Percentiles rank a stretch among this genome's conserved stretches.
Evolutionary conservation across 1,140 invertebrate genomes (phyloP).

Genomic region (Macrosteles quadrilineatus): DNA sequence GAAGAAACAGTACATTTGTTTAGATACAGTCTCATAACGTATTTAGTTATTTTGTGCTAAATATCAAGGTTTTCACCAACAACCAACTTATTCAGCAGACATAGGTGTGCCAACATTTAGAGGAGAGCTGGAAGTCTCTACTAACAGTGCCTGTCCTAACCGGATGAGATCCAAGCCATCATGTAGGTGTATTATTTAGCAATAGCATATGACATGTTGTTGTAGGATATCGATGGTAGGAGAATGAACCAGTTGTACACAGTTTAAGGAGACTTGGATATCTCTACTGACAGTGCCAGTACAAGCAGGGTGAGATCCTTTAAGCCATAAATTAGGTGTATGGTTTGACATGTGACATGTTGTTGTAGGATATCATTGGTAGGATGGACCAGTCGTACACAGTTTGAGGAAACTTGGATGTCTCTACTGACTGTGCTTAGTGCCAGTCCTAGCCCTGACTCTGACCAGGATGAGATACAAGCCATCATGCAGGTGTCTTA

Average conservation of each 20-base stretch:
- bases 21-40: no score
- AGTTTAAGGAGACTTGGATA: no score
- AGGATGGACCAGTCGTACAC: constrained; percentile 79
- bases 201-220: no score
- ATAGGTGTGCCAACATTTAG: constrained; percentile 88
- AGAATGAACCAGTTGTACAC: no score
- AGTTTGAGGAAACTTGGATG: constrained; percentile 96
- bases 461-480: constrained; percentile 51
- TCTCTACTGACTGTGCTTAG: constrained; percentile 77
- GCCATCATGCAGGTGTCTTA: constrained; percentile 46
- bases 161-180: constrained; percentile 51
- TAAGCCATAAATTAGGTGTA: no score
- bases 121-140: constrained; percentile 91
- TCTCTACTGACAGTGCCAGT: no score
- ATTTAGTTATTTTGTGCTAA: no score
- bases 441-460: constrained; percentile 57
- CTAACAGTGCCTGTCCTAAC: constrained; percentile 70
- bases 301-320: no score
- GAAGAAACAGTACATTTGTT: not conserved
- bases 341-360: no score
- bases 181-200: constrained; percentile 46
- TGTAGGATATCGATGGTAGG: no score
- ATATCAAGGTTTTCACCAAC: no score
- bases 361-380: constrained; percentile 65
- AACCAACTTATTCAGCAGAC: no score